These are phyloP conservation scores for Pteronotus mesoamericanus DNA, from an alignment of 2,797 vertebrate genomes.

Conservation along the genomic window DNA sequence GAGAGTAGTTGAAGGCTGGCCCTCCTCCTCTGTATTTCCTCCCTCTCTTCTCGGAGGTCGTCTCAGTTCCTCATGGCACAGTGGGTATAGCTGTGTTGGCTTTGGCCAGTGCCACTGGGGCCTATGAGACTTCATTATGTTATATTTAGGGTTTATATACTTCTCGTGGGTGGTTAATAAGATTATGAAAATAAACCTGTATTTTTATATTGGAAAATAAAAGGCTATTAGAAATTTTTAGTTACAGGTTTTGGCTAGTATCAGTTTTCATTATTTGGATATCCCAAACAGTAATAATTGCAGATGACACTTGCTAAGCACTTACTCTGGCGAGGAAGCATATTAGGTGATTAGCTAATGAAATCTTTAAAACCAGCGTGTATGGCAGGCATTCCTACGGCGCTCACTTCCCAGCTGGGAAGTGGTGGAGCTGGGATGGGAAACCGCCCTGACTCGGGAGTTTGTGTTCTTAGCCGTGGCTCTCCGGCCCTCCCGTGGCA, in stretches of 20 bases:
- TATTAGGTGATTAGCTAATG: not conserved
- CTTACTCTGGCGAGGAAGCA: not conserved
- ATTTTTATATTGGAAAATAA: conserved; percentile 6
- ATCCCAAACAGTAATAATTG: not conserved
- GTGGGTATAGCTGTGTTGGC: not conserved
- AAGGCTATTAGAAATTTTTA: not conserved
- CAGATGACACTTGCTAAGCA: not conserved
- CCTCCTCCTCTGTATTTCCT: not conserved
- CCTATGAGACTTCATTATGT: not conserved
- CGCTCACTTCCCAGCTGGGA: not conserved
- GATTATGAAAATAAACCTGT: not conserved
- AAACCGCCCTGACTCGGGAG: not conserved
- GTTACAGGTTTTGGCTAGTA: not conserved
- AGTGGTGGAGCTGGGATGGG: not conserved
- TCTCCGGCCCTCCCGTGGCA: not conserved
- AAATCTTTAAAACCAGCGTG: not conserved
- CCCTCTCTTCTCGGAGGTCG: not conserved
- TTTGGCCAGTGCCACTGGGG: not conserved
- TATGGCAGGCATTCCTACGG: not conserved
- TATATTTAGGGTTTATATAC: not conserved
- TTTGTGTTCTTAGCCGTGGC: not conserved
- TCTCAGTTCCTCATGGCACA: not conserved
- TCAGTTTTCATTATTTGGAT: not conserved
- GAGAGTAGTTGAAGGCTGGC: not conserved
- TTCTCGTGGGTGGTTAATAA: not conserved